Evolutionary conservation across 1,140 invertebrate species (phyloP).

Genomic region (Polyergus mexicanus): DNA sequence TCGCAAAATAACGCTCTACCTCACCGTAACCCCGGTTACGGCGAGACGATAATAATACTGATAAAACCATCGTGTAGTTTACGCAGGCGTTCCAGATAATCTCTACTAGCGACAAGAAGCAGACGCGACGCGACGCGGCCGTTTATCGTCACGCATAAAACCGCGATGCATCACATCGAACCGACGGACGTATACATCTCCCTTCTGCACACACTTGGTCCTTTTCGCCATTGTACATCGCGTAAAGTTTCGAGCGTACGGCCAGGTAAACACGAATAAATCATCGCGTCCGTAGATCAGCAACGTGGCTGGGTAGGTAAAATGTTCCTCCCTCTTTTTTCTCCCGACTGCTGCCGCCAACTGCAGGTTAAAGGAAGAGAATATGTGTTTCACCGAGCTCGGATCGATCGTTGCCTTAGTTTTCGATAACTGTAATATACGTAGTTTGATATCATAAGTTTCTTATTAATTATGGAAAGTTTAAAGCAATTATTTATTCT

Average conservation of each 20-base stretch:
- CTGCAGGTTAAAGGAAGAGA: no score
- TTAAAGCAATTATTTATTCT: no score
- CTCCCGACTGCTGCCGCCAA: no score
- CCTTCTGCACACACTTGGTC: conserved; percentile 16
- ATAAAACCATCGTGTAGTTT: conserved; percentile 41
- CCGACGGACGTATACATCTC: conserved; percentile 52
- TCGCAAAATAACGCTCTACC: background rate
- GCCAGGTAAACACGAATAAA: conserved; percentile 55
- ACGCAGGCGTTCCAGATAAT: conserved; percentile 46
- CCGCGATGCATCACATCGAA: conserved; percentile 52
- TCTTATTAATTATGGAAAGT: no score
- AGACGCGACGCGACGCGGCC: conserved; percentile 6
- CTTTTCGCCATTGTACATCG: conserved; percentile 30
- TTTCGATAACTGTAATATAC: no score
- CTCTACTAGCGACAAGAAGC: conserved; percentile 48
- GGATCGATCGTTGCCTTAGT: no score
- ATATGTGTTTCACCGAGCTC: no score
- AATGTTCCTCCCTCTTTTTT: background rate
- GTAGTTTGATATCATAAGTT: no score
- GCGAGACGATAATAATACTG: conserved; percentile 11
- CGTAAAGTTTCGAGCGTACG: conserved; percentile 25
- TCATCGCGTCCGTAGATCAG: conserved; percentile 38
- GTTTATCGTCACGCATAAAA: conserved; percentile 58
- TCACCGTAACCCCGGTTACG: background rate
- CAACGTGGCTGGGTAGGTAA: background rate